These are phyloP conservation scores for Poecilia velifera DNA, from an alignment of 2,797 vertebrate species.

Conservation along the genomic window DNA sequence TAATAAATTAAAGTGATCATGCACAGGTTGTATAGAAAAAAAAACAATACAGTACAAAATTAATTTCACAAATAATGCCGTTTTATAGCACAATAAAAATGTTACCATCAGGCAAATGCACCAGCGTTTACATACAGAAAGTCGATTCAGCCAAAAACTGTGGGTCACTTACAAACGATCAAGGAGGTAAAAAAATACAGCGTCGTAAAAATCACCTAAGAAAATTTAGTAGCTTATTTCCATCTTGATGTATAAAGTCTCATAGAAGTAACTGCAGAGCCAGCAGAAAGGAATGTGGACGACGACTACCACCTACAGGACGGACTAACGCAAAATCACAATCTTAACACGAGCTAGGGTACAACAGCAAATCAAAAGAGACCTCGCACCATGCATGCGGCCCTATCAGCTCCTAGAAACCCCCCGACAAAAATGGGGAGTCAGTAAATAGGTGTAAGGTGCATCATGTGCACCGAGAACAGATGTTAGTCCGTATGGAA, in stretches of 20 bases:
- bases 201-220: conserved; percentile 68
- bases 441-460: conserved; percentile 85
- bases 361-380: conserved; percentile 85
- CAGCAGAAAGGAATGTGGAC: conserved; percentile 76
- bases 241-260: conserved; percentile 80
- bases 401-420: conserved; percentile 77
- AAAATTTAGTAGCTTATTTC: conserved; percentile 77
- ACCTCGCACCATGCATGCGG: conserved; percentile 79
- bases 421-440: conserved; percentile 93
- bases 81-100: conserved; percentile 80
- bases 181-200: conserved; percentile 73
- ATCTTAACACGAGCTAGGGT: conserved; percentile 88
- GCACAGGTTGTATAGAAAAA: conserved; percentile 87
- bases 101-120: conserved; percentile 82
- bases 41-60: conserved; percentile 86
- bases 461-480: conserved; percentile 84
- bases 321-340: conserved; percentile 83
- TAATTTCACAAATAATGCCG: conserved; percentile 80
- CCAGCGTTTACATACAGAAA: conserved; percentile 76
- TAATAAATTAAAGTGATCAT: conserved; percentile 99
- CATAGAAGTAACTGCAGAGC: conserved; percentile 66
- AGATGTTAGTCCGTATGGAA: conserved; percentile 81
- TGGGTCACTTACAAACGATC: conserved; percentile 79
- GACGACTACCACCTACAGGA: conserved; percentile 70
- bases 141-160: conserved; percentile 64